A percentile compares a stretch with the other conserved stretches of the same genome.
phyloP scores from a whole-genome alignment of 2,113 vertebrate genomes.

The Gnathonemus longibarbis region DNA sequence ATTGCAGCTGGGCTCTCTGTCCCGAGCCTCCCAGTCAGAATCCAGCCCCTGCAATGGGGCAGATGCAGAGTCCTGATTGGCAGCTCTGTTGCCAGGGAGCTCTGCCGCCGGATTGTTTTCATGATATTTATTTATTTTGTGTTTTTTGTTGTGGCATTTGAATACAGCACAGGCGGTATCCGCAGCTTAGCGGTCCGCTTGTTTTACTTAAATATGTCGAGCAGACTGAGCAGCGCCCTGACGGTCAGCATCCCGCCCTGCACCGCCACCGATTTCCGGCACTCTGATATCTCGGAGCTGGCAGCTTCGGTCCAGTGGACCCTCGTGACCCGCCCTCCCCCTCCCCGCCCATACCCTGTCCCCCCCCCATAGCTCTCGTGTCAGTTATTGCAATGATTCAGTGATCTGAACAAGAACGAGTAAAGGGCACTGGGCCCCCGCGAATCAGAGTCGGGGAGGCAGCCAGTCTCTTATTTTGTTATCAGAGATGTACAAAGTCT shows the following conservation, averaged over 20 bases:
- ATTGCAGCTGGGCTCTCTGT: neutral
- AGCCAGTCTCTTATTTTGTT: slow-evolving; percentile 8
- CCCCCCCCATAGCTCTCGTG: neutral
- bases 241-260: neutral
- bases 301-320: neutral
- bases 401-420: neutral
- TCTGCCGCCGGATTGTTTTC: neutral
- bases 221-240: no score
- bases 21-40: neutral
- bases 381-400: neutral
- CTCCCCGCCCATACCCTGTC: neutral
- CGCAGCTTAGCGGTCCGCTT: neutral
- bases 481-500: slow-evolving; percentile 18
- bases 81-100: slow-evolving; percentile 20
- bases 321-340: neutral
- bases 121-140: neutral
- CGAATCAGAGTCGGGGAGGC: neutral
- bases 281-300: neutral
- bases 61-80: slow-evolving; percentile 16
- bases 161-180: neutral
- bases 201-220: neutral
- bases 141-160: neutral
- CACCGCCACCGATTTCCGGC: neutral
- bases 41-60: neutral
- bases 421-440: slow-evolving; percentile 1